These are phyloP conservation scores for Microctonus aethiopoides DNA, from an alignment of 2,888 invertebrate species.

Conservation along the genomic window DNA sequence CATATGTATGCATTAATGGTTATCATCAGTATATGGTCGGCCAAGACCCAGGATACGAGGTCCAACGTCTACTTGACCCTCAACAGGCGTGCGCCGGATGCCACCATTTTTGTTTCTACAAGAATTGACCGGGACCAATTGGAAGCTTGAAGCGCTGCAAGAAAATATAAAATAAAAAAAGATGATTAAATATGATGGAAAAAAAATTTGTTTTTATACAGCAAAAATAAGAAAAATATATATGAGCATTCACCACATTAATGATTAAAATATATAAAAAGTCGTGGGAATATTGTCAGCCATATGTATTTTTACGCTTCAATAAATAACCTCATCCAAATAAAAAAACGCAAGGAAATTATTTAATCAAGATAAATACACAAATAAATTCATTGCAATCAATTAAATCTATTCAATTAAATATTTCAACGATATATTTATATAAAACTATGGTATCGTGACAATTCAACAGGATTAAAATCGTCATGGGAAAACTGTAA, in stretches of 20 bases:
- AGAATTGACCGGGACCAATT: conserved; percentile 58
- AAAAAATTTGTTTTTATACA: conserved; percentile 5
- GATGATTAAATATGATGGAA: conserved; percentile 30
- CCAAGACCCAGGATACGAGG: conserved; percentile 65
- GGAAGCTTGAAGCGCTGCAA: conserved; percentile 33
- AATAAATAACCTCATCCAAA: neutral
- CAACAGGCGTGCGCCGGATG: conserved; percentile 64
- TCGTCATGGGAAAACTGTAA: conserved; percentile 66
- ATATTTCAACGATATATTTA: neutral
- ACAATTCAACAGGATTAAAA: conserved; percentile 40
- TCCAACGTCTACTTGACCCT: conserved; percentile 60
- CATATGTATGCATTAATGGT: neutral
- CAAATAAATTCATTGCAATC: neutral
- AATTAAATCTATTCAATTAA: neutral
- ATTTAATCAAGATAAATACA: neutral
- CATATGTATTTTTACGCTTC: neutral
- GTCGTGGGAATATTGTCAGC: conserved; percentile 4
- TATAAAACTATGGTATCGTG: neutral
- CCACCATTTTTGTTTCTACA: conserved; percentile 61
- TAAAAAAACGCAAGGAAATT: neutral
- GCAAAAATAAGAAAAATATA: neutral
- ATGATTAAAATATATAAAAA: conserved; percentile 6
- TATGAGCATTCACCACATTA: neutral
- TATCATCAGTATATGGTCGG: conserved; percentile 32
- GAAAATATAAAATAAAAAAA: conserved; percentile 33